phyloP scores from a whole-genome alignment of 2,797 vertebrate species.

The Myiotriccus ornatus region DNA sequence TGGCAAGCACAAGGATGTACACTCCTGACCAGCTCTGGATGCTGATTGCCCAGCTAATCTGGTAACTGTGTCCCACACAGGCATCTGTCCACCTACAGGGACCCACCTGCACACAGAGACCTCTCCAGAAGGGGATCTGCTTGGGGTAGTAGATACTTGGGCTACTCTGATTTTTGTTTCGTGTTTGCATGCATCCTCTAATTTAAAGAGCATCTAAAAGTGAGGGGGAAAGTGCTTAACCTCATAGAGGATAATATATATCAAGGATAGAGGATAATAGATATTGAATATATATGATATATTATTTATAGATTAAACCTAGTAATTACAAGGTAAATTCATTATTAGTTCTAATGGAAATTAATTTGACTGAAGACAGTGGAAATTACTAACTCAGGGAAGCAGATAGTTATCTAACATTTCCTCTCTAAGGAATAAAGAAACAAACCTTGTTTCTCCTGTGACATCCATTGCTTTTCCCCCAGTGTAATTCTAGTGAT shows the following conservation, averaged over 20 bases:
- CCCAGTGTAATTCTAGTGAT: not conserved
- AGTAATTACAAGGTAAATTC: not conserved
- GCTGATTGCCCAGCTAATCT: not conserved
- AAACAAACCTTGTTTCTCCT: not conserved
- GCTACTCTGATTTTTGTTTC: not conserved
- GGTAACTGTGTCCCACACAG: not conserved
- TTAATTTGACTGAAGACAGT: not conserved
- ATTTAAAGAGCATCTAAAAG: not conserved
- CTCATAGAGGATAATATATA: not conserved
- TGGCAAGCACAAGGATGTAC: not conserved
- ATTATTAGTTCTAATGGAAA: not conserved
- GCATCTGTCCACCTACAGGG: not conserved
- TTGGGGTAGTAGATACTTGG: not conserved
- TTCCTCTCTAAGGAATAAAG: not conserved
- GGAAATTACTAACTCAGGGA: not conserved
- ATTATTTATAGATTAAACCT: not conserved
- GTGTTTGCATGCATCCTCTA: not conserved
- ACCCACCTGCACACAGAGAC: not conserved
- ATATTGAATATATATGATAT: not conserved
- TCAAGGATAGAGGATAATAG: not conserved
- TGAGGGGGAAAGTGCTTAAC: not conserved
- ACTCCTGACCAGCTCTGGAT: not conserved
- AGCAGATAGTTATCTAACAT: not conserved
- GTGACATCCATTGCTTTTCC: not conserved
- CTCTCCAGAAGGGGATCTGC: not conserved